Base-by-base conservation (phyloP, 2,797 vertebrate species). In the Silurus aristotelis region DNA sequence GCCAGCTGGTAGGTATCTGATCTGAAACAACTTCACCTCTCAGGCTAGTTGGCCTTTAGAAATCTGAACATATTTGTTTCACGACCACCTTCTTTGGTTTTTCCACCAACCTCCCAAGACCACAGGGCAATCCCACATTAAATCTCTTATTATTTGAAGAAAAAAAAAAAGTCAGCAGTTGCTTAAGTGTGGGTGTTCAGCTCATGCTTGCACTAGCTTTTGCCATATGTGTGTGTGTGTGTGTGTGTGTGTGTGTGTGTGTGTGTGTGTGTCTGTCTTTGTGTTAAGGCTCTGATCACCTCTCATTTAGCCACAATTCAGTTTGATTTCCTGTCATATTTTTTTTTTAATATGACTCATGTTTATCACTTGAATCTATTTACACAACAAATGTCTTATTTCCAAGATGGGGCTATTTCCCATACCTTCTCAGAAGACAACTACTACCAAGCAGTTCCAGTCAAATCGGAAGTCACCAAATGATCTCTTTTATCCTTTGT, bases 181-280 rank as follows among this genome's bases (percentile, higher is more conserved):
- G 55, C 38, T 82, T 77, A 55, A 73, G 84, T 87, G 89, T 90
- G 89, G 89, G 89, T 85, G 89, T 87, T 13, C 73, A 84, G 84
- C 75, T 61, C 52, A 85, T 60, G 76, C 76, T 79, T 88, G 89
- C 84, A 88, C 78, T 86, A 87, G 83, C 79, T 52, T 80, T 48
- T 78, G 66, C 81, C 84, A 83, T 86, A 73, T 85, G 66, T 82
- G 64, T 55, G 61, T 81, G 87, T 27, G 48, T 38, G 31, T 38
- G 31, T 38, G 31, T 38, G 31, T 31, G 31, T 31, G 31, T 31
- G 31, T 38, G 31, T 38, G 31, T 38, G 31, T 38, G 31, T 38
- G 31, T 38, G 31, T 38, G 31, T 38, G 38, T 38, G 38, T 38
- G 38, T 38, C 0, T 38, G 38, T 38, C 38, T 38, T 38, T 38